Evolutionary conservation across 2,888 invertebrate genomes (phyloP), one percentile per base, ranked within the genome.

Genomic region (Adelognathus sp.): DNA sequence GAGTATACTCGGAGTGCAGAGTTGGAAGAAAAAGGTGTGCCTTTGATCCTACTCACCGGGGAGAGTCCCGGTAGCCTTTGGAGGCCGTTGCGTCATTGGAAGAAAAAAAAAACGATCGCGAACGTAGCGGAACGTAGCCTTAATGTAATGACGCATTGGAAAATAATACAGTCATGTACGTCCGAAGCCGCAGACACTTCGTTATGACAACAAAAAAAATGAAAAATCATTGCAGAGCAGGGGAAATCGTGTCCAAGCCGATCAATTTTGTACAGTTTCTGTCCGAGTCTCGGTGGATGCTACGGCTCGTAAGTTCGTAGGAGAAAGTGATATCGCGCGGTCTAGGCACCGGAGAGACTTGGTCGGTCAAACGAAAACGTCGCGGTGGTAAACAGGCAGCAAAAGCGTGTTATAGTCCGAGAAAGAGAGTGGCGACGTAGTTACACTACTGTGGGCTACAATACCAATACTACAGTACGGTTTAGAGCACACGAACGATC

Each of bases 241-340:
- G 27, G n/a, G 5, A 33, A 66, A 66, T 66, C 24, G 27, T 7
- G 46, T 21, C 6, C 31, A 36, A 36, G n/a, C 50, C 52, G 64
- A 66, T 66, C 52, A 52, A 66, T 66, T n/a, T n/a, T 24, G 24
- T 24, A 52, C 36, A 52, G 27, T 52, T 24, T 36, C 21, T 24
- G 36, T 7, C 24, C 14, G 44, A 56, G 44, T 69, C 63, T 70
- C 78, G 78, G 69, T n/a, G 78, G 78, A 73, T 69, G 77, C 67
- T 72, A 78, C 77, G 73, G 69, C 76, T 9, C 36, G 24, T 14
- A 64, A 74, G 64, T 74, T 24, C 33, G 52, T 60, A 78, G 78
- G 78, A 78, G 78, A 78, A 78, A 78, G 78, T 78, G 78, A 78
- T 74, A 78, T 74, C 64, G 70, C 58, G 63, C 50, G 63, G 44